Percentiles rank a stretch among this genome's conserved stretches.
phyloP scores from a whole-genome alignment of 2,888 invertebrate genomes.

The Acronicta leporina region DNA sequence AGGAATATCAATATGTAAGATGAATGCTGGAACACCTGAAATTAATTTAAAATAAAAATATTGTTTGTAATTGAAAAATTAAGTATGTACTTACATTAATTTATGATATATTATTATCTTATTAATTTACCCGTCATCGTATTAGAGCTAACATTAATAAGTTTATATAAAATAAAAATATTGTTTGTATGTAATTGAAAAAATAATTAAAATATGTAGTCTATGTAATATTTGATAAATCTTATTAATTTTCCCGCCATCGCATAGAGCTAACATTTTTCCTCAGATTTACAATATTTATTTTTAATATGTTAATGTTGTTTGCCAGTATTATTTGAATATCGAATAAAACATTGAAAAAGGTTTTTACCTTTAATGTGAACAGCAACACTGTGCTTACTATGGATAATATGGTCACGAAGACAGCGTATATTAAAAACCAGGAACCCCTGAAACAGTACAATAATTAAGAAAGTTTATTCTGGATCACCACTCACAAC shows the following conservation, averaged over 20 bases:
- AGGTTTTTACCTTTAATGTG: conserved; percentile 89
- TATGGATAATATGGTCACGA: conserved; percentile 91
- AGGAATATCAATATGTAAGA: conserved; percentile 94
- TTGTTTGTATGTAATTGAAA: too few relatives aligned
- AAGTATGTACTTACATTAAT: too few relatives aligned
- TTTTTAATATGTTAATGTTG: not conserved
- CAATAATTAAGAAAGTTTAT: too few relatives aligned
- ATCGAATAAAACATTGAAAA: not conserved
- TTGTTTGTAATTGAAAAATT: too few relatives aligned
- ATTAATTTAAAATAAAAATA: not conserved
- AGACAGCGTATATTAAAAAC: conserved; percentile 93
- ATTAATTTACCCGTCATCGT: not conserved
- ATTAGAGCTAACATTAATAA: too few relatives aligned
- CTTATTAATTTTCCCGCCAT: not conserved
- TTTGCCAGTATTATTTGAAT: not conserved
- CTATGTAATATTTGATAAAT: too few relatives aligned
- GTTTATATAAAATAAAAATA: too few relatives aligned
- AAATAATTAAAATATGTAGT: too few relatives aligned
- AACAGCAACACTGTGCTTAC: conserved; percentile 92
- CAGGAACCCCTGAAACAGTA: conserved; percentile 92
- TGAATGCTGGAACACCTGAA: conserved; percentile 93
- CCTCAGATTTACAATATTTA: not conserved
- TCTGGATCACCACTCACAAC: too few relatives aligned
- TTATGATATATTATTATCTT: too few relatives aligned
- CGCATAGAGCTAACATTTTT: not conserved